A percentile compares a stretch with the other conserved stretches of the same genome.
Conservation (phyloP, 1,140 invertebrate species). For the Anthonomus grandis region DNA sequence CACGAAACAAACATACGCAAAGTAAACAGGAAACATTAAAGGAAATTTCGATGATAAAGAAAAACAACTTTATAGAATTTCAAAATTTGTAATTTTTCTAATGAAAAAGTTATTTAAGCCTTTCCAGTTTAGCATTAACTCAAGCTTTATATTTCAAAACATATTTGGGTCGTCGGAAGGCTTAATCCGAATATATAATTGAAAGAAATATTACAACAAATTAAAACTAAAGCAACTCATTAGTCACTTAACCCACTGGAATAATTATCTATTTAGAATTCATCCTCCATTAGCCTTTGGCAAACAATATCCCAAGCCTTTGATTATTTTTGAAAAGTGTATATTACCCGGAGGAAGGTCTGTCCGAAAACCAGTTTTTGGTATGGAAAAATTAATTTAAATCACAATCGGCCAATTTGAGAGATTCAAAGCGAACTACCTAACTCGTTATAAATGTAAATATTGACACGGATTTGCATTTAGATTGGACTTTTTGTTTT, state of each 20-base stretch:
- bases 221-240: background rate
- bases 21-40: too few relatives aligned
- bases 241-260: background rate
- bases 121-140: too few relatives aligned
- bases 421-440: slow-evolving; percentile 15
- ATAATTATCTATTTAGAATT: slow-evolving; percentile 7
- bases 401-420: slow-evolving; percentile 25
- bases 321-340: slow-evolving; percentile 14
- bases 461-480: slow-evolving; percentile 42
- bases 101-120: too few relatives aligned
- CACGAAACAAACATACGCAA: too few relatives aligned
- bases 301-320: slow-evolving; percentile 1
- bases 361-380: slow-evolving; percentile 13
- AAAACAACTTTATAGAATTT: too few relatives aligned
- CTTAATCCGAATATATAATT: too few relatives aligned
- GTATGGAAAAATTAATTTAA: slow-evolving; percentile 22
- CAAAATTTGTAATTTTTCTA: too few relatives aligned
- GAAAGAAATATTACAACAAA: too few relatives aligned
- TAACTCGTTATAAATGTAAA: slow-evolving; percentile 35
- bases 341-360: slow-evolving; percentile 11
- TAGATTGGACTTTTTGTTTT: slow-evolving; percentile 44
- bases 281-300: background rate
- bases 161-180: too few relatives aligned
- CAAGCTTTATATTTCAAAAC: too few relatives aligned
- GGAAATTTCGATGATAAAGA: too few relatives aligned